Base-by-base conservation (phyloP, 2,113 vertebrate species). In the Eidolon helvum region DNA sequence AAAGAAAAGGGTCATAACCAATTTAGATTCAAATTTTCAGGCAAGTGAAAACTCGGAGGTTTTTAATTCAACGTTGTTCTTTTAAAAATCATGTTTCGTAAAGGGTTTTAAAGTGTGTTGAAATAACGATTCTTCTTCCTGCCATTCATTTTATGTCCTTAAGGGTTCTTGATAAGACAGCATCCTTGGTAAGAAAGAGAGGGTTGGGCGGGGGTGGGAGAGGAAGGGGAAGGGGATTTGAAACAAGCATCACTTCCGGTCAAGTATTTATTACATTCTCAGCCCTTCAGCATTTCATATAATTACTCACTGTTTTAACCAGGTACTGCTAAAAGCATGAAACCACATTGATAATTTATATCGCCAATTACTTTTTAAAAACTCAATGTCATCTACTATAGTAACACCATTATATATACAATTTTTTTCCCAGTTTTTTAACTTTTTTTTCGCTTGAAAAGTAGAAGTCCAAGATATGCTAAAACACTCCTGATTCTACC, bases 111-210 rank as follows among this genome's bases (percentile, higher is more conserved):
- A 55, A 30, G 78, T 94, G 14, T 45, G 48, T 72, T 59, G 63
- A 95, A 86, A 65, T 38, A 38, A 38, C 1, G 63, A 5, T 38
- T 92, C 65, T 35, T 97, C n/a, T 92, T 95, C 63, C 33, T 74
- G 78, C 28, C 33, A n/a, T 43, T 88, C 19, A 57, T 40, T 90
- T 90, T 65, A 87, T 63, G 72, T 90, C 57, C n/a, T 82, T 57
- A 88, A 15, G 8, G 15, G n/a, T 91, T 96, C 92, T 96, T 98
- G 87, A 72, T n/a, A 94, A 90, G 92, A 89, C 7, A n/a, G 40
- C 55, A 28, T 83, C 43, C 96, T 97, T 93, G 10, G 90, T 48
- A 33, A 74, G 14, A 95, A 43, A 68, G 30, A 86, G 26, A 66
- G 4, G 55, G 53, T 50, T 50, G 50, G 45, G 48, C 30, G 19